Evolutionary conservation across 2,113 vertebrate species (phyloP), one percentile per base, ranked within the genome.

Genomic region (Crypturellus undulatus): DNA sequence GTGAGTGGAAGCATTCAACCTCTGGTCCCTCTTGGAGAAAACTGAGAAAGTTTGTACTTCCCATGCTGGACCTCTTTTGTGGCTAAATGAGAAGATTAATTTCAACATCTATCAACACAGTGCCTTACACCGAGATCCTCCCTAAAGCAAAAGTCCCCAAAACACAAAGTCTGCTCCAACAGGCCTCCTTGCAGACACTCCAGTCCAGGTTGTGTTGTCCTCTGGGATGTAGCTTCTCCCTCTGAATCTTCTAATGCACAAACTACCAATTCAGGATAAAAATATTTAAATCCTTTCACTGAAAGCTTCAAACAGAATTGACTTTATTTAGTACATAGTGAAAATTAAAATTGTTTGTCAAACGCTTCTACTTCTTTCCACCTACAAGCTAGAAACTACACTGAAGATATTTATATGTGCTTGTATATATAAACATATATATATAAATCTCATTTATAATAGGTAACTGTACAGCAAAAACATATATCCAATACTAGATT

Each of bases 21-120:
- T 79, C 14, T 0, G 0, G 24, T 64, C 19, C 11, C 28, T 70
- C 12, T 7, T 60, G 25, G 28, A 83, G 19, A 42, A 3, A n/a
- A 18, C 32, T 42, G 16, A 78, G 70, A 34, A 67, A 34, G 11
- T 8, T 43, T 82, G 7, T 26, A 42, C 13, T 49, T 47, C 30
- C 21, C 6, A 42, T n/a, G 9, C 18, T 52, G 36, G 22, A 77
- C 3, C n/a, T 49, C 21, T 69, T 91, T 77, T 34, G 76, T 16
- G n/a, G 12, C 19, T 79, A 73, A 77, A 16, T 4, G 2, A 26
- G 59, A 72, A 70, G 40, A 81, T 49, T 70, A 12, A 38, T 60
- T 62, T 72, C 18, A 34, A n/a, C n/a, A 70, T 63, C 26, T 75
- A 49, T 76, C 54, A 87, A 22, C n/a, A 72, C 4, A 71, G 28